phyloP scores from a whole-genome alignment of 2,797 vertebrate species.

The Hemitrygon akajei region DNA sequence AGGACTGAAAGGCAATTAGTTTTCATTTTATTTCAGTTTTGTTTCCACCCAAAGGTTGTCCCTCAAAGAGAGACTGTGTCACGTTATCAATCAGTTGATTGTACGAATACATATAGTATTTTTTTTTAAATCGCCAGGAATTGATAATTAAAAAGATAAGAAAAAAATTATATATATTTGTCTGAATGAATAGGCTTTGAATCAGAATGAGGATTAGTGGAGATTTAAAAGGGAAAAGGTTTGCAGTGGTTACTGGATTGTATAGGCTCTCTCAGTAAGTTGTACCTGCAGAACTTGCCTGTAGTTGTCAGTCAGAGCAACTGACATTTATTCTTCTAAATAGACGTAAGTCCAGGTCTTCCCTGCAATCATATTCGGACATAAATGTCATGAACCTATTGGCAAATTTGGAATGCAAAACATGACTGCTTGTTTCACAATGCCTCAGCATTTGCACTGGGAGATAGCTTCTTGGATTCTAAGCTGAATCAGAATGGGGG shows the following conservation, averaged over 20 bases:
- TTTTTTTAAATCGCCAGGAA: neutral
- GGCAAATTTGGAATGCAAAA: too few species aligned
- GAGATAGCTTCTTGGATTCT: too few species aligned
- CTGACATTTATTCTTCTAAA: too few species aligned
- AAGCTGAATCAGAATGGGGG: too few species aligned
- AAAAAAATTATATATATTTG: neutral
- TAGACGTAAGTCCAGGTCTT: too few species aligned
- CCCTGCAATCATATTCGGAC: too few species aligned
- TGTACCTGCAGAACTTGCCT: too few species aligned
- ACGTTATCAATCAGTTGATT: neutral
- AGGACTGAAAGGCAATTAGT: conserved; percentile 21
- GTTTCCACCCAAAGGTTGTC: neutral
- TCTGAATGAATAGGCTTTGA: conserved; percentile 7
- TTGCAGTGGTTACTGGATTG: neutral
- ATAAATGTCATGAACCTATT: too few species aligned
- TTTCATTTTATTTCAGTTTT: conserved; percentile 29
- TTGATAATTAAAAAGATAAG: conserved; percentile 20
- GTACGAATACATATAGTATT: neutral
- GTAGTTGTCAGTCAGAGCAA: too few species aligned
- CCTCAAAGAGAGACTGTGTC: neutral
- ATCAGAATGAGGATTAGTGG: neutral
- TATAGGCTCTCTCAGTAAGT: neutral
- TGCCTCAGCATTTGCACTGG: too few species aligned
- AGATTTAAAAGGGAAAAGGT: neutral
- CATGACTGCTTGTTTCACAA: too few species aligned